These are phyloP conservation scores for Corythoichthys haematopterus DNA, from an alignment of 2,113 vertebrate species.

Conservation along the genomic window DNA sequence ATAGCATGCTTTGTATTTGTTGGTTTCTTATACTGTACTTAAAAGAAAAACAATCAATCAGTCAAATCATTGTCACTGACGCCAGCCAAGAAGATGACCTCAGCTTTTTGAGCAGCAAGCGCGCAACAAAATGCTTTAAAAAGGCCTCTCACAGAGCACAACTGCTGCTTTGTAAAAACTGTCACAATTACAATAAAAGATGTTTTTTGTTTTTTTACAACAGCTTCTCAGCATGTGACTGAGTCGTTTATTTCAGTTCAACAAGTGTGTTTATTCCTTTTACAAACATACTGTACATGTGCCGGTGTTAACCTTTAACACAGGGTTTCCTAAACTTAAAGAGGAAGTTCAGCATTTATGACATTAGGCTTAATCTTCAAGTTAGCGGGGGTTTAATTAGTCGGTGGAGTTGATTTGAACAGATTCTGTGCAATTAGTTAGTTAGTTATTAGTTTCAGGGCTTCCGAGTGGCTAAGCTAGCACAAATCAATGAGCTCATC, in stretches of 20 bases:
- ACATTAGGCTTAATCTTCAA: too few relatives aligned
- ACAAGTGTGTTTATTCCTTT: constrained; percentile 32
- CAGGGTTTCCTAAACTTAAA: neutral
- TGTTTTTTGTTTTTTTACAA: constrained; percentile 46
- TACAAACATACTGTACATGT: constrained; percentile 18
- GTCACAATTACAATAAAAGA: constrained; percentile 60
- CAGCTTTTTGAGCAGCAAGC: constrained; percentile 34
- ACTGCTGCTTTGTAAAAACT: constrained; percentile 70
- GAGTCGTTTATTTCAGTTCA: constrained; percentile 1
- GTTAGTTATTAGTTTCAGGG: too few relatives aligned
- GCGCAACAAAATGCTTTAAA: constrained; percentile 36
- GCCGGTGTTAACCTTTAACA: constrained; percentile 4
- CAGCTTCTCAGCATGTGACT: constrained; percentile 31
- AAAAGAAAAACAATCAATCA: neutral
- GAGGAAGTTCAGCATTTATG: too few relatives aligned
- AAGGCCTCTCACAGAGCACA: constrained; percentile 48
- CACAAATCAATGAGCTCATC: too few relatives aligned
- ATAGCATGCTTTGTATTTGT: constrained; percentile 51
- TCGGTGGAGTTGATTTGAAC: too few relatives aligned
- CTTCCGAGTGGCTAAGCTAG: too few relatives aligned
- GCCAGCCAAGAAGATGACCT: constrained; percentile 49
- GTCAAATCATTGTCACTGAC: constrained; percentile 53
- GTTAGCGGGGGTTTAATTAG: too few relatives aligned
- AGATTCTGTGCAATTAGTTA: too few relatives aligned
- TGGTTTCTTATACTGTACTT: constrained; percentile 51